Evolutionary conservation across 2,797 vertebrate genomes (phyloP), one percentile per base, ranked within the genome.

Genomic region (Lates japonicus): DNA sequence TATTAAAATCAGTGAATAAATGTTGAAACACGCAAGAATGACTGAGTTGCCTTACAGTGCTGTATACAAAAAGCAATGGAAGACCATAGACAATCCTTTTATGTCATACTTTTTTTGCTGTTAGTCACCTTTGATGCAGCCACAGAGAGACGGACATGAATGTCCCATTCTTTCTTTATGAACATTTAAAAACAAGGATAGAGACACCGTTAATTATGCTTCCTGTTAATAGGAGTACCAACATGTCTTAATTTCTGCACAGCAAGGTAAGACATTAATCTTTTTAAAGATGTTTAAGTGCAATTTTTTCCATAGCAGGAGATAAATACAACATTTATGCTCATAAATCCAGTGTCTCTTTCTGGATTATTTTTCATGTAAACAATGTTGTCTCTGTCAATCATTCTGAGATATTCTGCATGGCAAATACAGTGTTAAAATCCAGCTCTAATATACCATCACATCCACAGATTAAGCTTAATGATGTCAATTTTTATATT

Each of bases 71-170:
- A 62, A 79, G 66, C 64, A 84, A 90, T 80, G n/a, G 65, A 88
- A 86, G 64, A 57, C 75, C 85, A 75, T 58, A 89, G 71, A 88
- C 66, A 69, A 20, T 76, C 79, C 78, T 87, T 85, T 88, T 60
- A 86, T 87, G 70, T 74, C 59, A 76, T 67, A 58, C 29, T 76
- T 44, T 82, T 61, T 79, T 80, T 74, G n/a, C 49, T 62, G 20
- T 66, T 70, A 72, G 39, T 78, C 64, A 70, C 74, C 51, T 68
- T 76, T 66, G 63, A 79, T 76, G 75, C 59, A 60, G 49, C 33
- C 52, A 63, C 39, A 22, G 42, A 57, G 17, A 46, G 74, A 81
- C 19, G 49, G 48, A 76, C 62, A 73, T 37, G 70, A 57, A 72
- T 48, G 54, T 75, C 54, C 35, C 70, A 57, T 72, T 62, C 33